Conservation (phyloP, 1,140 invertebrate genomes). For the Drosophila sturtevanti region DNA sequence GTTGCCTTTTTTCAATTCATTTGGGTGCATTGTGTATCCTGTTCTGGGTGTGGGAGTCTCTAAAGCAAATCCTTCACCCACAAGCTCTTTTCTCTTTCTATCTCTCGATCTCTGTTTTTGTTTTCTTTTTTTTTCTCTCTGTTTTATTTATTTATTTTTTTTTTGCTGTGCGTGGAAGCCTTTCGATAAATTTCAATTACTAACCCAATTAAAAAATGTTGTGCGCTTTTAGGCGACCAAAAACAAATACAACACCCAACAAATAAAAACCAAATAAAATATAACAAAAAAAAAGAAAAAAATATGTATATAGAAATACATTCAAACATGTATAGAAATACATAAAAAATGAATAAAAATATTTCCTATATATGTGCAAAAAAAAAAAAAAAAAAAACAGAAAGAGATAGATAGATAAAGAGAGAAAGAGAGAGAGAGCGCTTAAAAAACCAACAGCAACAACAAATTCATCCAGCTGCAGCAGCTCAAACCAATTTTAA, state of each 20-base stretch:
- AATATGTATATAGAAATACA: background rate
- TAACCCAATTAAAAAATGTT: slow-evolving; percentile 81
- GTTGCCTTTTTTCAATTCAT: background rate
- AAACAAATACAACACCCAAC: slow-evolving; percentile 39
- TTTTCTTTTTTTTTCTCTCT: background rate
- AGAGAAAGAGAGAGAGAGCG: slow-evolving; percentile 13
- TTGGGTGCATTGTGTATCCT: background rate
- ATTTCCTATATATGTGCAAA: slow-evolving; percentile 59
- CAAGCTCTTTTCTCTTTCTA: background rate
- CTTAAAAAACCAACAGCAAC: slow-evolving; percentile 47
- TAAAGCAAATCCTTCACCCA: background rate
- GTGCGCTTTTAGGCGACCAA: slow-evolving; percentile 73
- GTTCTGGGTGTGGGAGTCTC: background rate
- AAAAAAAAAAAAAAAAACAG: background rate
- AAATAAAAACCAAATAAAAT: slow-evolving; percentile 56
- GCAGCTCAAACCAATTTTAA: slow-evolving; percentile 59
- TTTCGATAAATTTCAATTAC: slow-evolving; percentile 81
- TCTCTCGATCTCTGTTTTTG: background rate
- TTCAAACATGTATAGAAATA: slow-evolving; percentile 37
- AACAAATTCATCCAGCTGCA: slow-evolving; percentile 20
- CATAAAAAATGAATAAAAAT: slow-evolving; percentile 46
- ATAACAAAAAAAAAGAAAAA: slow-evolving; percentile 34
- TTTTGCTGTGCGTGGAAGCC: slow-evolving; percentile 51
- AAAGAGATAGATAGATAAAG: background rate
- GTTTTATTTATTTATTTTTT: background rate